A percentile compares a stretch with the other conserved stretches of the same genome.
Evolutionary conservation across 2,797 vertebrate genomes (phyloP).

Genomic region (Xiphophorus birchmanni): DNA sequence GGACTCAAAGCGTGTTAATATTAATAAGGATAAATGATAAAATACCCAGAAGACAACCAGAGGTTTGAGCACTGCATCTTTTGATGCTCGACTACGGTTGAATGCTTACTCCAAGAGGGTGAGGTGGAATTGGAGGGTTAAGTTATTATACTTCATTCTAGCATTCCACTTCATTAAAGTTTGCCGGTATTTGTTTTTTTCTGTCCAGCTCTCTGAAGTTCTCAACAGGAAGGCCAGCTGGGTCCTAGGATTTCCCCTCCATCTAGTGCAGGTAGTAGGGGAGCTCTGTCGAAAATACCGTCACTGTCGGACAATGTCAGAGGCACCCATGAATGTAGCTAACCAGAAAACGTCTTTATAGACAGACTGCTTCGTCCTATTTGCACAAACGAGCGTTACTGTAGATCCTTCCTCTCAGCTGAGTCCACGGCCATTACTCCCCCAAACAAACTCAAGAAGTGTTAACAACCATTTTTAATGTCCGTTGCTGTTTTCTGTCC

Average conservation of each 20-base stretch:
- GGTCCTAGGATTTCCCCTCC: neutral
- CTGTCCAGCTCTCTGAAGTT: neutral
- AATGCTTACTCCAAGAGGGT: neutral
- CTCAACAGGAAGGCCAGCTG: neutral
- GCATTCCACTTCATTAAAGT: neutral
- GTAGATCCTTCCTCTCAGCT: neutral
- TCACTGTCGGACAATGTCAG: neutral
- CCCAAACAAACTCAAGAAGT: neutral
- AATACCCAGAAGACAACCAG: constrained; percentile 5
- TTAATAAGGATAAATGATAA: neutral
- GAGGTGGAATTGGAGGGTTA: constrained; percentile 6
- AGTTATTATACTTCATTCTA: neutral
- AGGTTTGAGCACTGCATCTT: neutral
- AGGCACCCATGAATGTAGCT: neutral
- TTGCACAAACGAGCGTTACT: neutral
- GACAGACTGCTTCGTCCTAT: neutral
- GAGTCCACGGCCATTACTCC: neutral
- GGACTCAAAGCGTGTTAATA: neutral
- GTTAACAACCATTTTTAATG: neutral
- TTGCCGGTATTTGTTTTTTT: neutral
- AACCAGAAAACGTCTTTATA: neutral
- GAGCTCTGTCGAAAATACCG: neutral
- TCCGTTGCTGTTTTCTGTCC: neutral
- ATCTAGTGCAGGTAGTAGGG: neutral
- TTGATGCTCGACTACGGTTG: constrained; percentile 5